Evolutionary conservation across 2,797 vertebrate genomes (phyloP).

Genomic region (Ispidina picta): DNA sequence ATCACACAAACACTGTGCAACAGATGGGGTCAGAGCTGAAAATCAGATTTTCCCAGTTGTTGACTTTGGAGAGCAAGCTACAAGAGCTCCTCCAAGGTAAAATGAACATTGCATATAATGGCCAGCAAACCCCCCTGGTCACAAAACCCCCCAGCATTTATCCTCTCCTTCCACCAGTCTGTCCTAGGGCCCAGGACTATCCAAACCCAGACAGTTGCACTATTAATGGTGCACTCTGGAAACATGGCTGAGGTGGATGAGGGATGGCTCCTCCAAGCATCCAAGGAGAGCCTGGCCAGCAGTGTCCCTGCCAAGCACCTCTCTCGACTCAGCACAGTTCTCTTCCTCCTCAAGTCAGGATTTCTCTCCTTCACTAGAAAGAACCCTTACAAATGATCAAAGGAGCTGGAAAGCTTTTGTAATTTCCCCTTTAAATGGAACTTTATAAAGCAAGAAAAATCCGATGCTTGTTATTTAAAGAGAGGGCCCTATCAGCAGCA

Average conservation of each 20-base stretch:
- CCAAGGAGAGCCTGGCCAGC: not conserved
- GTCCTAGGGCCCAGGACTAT: not conserved
- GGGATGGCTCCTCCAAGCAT: not conserved
- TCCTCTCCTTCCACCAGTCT: not conserved
- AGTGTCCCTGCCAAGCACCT: rapidly evolving
- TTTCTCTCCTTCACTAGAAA: not conserved
- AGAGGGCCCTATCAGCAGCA: not conserved
- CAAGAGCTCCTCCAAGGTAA: not conserved
- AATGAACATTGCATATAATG: rapidly evolving
- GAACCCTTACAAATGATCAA: not conserved
- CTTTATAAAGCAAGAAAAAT: not conserved
- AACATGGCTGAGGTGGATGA: rapidly evolving
- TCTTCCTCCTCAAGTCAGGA: not conserved
- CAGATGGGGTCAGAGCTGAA: not conserved
- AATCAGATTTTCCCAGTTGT: not conserved
- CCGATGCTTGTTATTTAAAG: not conserved
- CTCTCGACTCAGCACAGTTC: rapidly evolving
- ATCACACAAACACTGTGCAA: rapidly evolving
- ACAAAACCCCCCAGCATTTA: not conserved
- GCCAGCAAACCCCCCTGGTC: rapidly evolving
- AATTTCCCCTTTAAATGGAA: conserved; percentile 17
- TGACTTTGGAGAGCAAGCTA: not conserved
- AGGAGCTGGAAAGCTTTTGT: not conserved
- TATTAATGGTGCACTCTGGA: not conserved
- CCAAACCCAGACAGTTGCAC: not conserved